Base-by-base conservation (phyloP, 2,888 invertebrate genomes). In the Eugnorisma glareosa region DNA sequence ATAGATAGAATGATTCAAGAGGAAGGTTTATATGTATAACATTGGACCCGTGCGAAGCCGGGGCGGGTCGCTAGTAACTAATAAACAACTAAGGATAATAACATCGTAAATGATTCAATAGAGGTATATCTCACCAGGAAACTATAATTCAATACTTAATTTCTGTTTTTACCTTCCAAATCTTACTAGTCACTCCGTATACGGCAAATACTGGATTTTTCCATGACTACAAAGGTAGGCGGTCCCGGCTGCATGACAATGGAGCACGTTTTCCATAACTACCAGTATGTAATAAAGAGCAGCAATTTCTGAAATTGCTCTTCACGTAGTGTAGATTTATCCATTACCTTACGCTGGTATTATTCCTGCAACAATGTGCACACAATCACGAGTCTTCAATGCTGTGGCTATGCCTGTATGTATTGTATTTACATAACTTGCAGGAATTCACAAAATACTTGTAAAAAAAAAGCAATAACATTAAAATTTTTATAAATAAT, bases 301-400 rank as follows among this genome's bases (percentile, higher is more conserved):
- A 68, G 67, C 28, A 84, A 81, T 81, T 84, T 73, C 28, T 59
- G 61, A 68, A 81, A 81, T 81, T 84, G 45, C 81, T 59, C 31
- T 40, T 68, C 63, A 51, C 43, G 35, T 54, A 57, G 64, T 67
- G n/a, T 77, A n/a, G 28, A 54, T 64, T 77, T 54, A 59, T 77
- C 21, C 43, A 59, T 35, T 69, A 37, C 57, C 79, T 59, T 72
- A 66, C 28, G 21, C 24, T 59, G 71, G 57, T 21, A 40, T 67
- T 70, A 77, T 35, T 67, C 21, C 11, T 64, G 37, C 67, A 68
- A 68, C 79, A 79, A 57, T 83, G 67, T 72, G 64, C 57, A 28
- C n/a, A n/a, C 4, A 64, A 5, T 35, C 21, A 67, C 13, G 54
- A 13, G n/a, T n/a, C 54, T n/a, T n/a, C n/a, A 13, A n/a, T 57